Evolutionary conservation across 2,888 invertebrate genomes (phyloP), one percentile per base, ranked within the genome.

Genomic region (Sympetrum striolatum): DNA sequence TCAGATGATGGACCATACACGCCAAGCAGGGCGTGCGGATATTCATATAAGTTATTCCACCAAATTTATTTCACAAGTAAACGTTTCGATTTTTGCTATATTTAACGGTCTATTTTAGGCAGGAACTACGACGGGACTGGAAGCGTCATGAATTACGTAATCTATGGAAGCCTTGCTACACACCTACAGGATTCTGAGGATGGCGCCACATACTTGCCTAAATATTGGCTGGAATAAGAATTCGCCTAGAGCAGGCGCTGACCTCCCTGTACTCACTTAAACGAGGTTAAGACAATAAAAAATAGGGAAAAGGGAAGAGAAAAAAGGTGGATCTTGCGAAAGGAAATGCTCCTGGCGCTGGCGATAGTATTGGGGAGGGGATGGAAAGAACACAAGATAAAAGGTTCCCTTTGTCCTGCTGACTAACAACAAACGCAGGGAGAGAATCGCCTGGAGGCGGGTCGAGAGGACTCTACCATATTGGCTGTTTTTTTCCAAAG

Each of bases 351-450:
- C 80, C 37, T 37, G 81, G n/a, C 39, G 37, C 80, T 39, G 80
- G 15, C 22, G 80, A 80, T 39, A 80, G 80, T 18, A 80, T 37
- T 3, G 81, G 81, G 37, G 39, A 81, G 39, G 37, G 44, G 37
- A 53, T 82, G 82, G 82, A 82, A 82, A 82, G 82, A 82, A 82
- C 82, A 82, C 58, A 82, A 58, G 82, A 82, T 82, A 82, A 82
- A 82, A 82, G 82, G 58, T 58, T 82, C 82, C 82, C 82, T 82
- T 82, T 82, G 82, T 82, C 82, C 82, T 58, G 82, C 82, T 35
- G 82, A 58, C 82, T 82, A 58, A 82, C 82, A 82, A 82, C 82
- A 82, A 82, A 82, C 82, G 58, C 53, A 58, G 82, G 31, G 35
- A 44, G 44, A 31, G 82, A 58, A 82, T 82, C 58, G 82, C 82